Evolutionary conservation across 2,888 invertebrate species (phyloP), one percentile per base, ranked within the genome.

Genomic region (Hermaeophaga mercurialis): DNA sequence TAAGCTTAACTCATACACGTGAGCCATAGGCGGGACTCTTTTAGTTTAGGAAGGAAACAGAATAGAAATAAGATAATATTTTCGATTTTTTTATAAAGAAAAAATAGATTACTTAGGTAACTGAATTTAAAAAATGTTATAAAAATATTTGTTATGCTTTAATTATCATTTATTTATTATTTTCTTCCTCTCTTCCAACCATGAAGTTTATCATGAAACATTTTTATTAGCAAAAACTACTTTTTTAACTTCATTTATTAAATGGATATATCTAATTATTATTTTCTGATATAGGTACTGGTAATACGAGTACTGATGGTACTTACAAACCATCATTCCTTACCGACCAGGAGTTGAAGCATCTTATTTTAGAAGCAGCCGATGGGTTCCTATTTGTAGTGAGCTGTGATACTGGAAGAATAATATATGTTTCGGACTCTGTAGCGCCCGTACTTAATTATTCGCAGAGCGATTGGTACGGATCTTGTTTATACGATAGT

Each of bases 351-450:
- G 99, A 99, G 79, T 81, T 99, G 64, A 99, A 99, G 78, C 98
- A 99, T 81, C 84, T 99, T 68, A 98, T 99, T 68, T 83, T 99
- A 63, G 99, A 99, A 83, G 98, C 99, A 24, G 98, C 99, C 9
- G 99, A 99, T 81, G 99, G 99, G 1, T 99, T 99, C 80, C 84
- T 99, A 50, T 93, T 93, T 78, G 96, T 96, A 39, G 92, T 95
- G 34, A 94, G 95, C 72, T 99, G 98, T 80, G 98, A 99, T 79
- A 92, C 94, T 8, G 98, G 98, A 2, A 85, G 96, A 69, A 88
- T 99, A 61, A 95, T 99, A 72, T 99, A 99, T 75, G 97, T 98
- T 46, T 96, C 98, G 45, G 99, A 99, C 81, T 97, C 97, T 33
- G 94, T 99, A 70, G 92, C 95, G 50, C 97, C 98, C 12, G 98